Base-by-base conservation (phyloP, 2,888 invertebrate genomes). In the Sarcophaga rosellei region DNA sequence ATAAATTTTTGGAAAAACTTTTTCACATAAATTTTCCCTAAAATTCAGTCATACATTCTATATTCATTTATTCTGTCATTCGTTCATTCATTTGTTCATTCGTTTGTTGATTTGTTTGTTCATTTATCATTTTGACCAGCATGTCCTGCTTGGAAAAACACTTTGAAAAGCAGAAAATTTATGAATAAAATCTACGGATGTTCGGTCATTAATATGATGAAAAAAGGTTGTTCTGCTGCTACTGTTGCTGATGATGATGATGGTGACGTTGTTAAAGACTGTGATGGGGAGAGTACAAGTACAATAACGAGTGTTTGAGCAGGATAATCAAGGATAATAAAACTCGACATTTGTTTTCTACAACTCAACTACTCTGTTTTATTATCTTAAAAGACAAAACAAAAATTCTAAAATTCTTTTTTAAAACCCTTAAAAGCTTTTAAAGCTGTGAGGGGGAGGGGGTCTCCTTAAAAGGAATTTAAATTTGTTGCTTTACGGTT, bases 281-380 rank as follows among this genome's bases (percentile, higher is more conserved):
- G 0, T 35, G 35, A 8, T 2, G 35, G 10, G 8, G 8, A 35
- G 23, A 17, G 25, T 57, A 3, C 59, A n/a, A 53, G 25, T 57
- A 23, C 35, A 23, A 53, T 11, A 61, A 12, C 53, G 35, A 21
- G 61, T 45, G 21, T 45, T 25, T 63, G 53, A 53, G 70, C 66
- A 82, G 82, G 77, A 82, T 77, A 77, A 82, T 82, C 77, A 82
- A 65, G 82, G 59, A 77, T 82, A 82, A 82, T 77, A 82, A 82
- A 82, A 82, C 53, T 77, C 66, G 72, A 82, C 82, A 82, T 82
- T 82, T 77, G 77, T 66, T 77, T 66, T 76, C 53, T 66, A 66
- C 76, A 81, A 76, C 63, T 81, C 61, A 53, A 53, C 17, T 53
- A 17, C 53, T 53, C 15, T 0, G 17, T 53, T 53, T 53, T 53